Percentiles rank a stretch among this genome's conserved stretches.
These are phyloP conservation scores for Mionectes olivaceus DNA, from an alignment of 2,797 vertebrate genomes.

Conservation along the genomic window DNA sequence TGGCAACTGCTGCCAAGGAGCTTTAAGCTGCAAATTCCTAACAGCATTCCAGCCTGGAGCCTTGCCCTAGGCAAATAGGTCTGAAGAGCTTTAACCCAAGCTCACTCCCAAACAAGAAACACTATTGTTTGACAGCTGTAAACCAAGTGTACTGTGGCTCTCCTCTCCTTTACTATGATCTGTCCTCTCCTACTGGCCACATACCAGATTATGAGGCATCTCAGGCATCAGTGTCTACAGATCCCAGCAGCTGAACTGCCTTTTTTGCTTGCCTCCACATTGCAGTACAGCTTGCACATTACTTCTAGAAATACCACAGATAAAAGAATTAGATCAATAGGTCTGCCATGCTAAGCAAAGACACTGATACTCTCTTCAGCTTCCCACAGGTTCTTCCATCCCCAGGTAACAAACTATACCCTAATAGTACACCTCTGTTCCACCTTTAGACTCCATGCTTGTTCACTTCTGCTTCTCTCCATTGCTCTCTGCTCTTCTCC, in stretches of 20 bases:
- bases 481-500: not conserved
- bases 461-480: not conserved
- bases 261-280: not conserved
- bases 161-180: not conserved
- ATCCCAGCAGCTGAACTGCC: not conserved
- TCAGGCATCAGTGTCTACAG: not conserved
- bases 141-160: not conserved
- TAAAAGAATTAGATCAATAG: not conserved
- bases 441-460: not conserved
- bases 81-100: not conserved
- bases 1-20: conserved; percentile 16
- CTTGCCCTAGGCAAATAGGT: conserved; percentile 8
- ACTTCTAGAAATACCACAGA: not conserved
- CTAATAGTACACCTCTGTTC: not conserved
- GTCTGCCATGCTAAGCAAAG: not conserved
- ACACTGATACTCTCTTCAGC: not conserved
- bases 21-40: conserved; percentile 8
- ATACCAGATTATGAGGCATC: not conserved
- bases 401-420: not conserved
- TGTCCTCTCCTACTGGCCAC: not conserved
- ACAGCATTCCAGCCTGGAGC: not conserved
- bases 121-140: not conserved
- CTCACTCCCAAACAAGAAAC: not conserved
- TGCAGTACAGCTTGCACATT: not conserved
- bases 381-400: not conserved